Evolutionary conservation across 2,888 invertebrate genomes (phyloP).

Genomic region (Zele albiditarsus): DNA sequence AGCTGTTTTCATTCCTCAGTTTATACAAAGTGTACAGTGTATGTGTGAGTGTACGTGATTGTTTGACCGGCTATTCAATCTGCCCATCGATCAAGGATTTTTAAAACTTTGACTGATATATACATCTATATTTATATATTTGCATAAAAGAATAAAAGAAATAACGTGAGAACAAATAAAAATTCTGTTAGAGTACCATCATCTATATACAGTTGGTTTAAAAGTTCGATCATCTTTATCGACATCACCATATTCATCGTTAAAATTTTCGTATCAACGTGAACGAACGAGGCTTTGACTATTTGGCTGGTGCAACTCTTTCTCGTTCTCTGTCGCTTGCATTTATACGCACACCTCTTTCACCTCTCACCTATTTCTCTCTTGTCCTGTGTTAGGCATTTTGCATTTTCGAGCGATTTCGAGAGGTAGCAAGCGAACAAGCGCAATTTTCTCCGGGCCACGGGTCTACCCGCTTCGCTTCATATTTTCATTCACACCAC

Average conservation of each 20-base stretch:
- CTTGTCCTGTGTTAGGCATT: slow-evolving; percentile 29
- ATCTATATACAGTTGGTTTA: background rate
- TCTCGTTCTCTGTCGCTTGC: background rate
- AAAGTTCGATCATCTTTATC: slow-evolving; percentile 3
- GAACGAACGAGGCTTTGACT: slow-evolving; percentile 28
- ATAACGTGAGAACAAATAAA: background rate
- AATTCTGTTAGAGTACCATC: background rate
- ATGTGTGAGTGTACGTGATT: too few species aligned
- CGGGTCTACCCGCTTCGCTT: slow-evolving; percentile 31
- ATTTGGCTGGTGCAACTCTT: background rate
- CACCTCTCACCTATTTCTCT: background rate
- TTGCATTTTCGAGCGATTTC: slow-evolving; percentile 55
- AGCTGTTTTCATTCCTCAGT: background rate
- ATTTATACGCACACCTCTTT: background rate
- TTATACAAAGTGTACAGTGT: background rate
- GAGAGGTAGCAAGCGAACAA: slow-evolving; percentile 50
- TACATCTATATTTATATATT: background rate
- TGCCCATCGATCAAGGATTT: background rate
- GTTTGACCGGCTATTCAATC: background rate
- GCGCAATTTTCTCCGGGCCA: slow-evolving; percentile 59
- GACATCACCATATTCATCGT: slow-evolving; percentile 4
- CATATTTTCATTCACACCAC: slow-evolving; percentile 48
- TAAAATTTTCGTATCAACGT: slow-evolving; percentile 7
- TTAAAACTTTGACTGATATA: background rate
- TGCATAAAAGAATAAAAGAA: background rate